Percentiles rank a stretch among this genome's conserved stretches.
These are phyloP conservation scores for Etia nguti DNA, from an alignment of 2,113 vertebrate genomes.

Conservation along the genomic window DNA sequence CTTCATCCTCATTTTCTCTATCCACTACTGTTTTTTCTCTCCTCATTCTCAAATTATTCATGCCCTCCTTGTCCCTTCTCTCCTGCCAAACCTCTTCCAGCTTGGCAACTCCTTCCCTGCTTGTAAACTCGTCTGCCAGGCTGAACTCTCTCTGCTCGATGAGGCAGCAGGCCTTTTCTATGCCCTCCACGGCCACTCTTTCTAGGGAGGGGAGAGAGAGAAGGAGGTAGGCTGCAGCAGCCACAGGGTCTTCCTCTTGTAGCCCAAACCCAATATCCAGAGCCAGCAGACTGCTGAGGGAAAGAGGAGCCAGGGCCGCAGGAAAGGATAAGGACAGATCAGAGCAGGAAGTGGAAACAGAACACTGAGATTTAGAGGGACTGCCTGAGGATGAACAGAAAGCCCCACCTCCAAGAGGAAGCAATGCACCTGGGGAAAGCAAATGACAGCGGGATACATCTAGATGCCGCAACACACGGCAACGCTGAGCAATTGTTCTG, in stretches of 20 bases:
- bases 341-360: not conserved
- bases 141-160: slow-evolving; percentile 44
- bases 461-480: slow-evolving; percentile 57
- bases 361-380: not conserved
- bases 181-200: slow-evolving; percentile 59
- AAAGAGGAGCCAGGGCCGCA: not conserved
- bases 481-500: slow-evolving; percentile 13
- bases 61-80: not conserved
- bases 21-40: not conserved
- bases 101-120: slow-evolving; percentile 35
- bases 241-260: slow-evolving; percentile 38
- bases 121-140: slow-evolving; percentile 33
- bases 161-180: slow-evolving; percentile 58
- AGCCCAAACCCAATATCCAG: slow-evolving; percentile 67
- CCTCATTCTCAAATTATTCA: not conserved
- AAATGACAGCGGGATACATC: slow-evolving; percentile 66
- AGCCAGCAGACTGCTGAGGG: slow-evolving; percentile 63
- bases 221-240: slow-evolving; percentile 60
- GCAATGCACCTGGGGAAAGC: slow-evolving; percentile 56
- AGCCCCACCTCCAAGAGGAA: slow-evolving; percentile 40
- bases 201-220: slow-evolving; percentile 61
- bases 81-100: slow-evolving; percentile 54
- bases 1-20: not conserved
- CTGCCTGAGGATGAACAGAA: not conserved
- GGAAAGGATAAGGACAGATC: not conserved